phyloP scores from a whole-genome alignment of 2,797 vertebrate species.

The Cynodonichthys magdalenae region DNA sequence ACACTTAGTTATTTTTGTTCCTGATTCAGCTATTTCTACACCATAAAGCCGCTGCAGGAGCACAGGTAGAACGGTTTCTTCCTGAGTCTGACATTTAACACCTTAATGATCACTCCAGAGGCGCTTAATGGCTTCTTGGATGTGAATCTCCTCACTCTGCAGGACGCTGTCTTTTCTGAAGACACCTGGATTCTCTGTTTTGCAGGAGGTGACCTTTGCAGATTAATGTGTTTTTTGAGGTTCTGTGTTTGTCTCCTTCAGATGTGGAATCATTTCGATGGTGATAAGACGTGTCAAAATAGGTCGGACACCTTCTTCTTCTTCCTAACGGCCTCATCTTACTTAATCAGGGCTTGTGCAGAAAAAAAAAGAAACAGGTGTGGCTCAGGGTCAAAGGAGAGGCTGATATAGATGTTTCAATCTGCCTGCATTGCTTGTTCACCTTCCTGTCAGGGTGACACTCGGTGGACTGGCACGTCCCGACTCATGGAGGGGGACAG shows the following conservation, averaged over 20 bases:
- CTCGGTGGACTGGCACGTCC: conserved; percentile 47
- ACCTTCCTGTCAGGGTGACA: conserved; percentile 54
- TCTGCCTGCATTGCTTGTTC: conserved; percentile 59
- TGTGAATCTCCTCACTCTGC: conserved; percentile 25
- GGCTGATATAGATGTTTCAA: conserved; percentile 63
- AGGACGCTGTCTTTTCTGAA: conserved; percentile 39
- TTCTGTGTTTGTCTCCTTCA: background rate
- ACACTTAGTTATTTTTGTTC: conserved; percentile 15
- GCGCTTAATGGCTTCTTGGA: conserved; percentile 40
- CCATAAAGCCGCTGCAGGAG: conserved; percentile 11
- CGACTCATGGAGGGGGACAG: conserved; percentile 48
- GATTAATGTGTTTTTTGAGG: conserved; percentile 12
- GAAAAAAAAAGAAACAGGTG: conserved; percentile 5
- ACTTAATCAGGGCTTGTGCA: conserved; percentile 31
- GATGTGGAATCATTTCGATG: conserved; percentile 37
- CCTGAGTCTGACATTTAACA: conserved; percentile 48
- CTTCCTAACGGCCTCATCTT: conserved; percentile 15
- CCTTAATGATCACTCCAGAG: conserved; percentile 54
- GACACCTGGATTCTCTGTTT: conserved; percentile 27
- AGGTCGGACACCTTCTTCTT: conserved; percentile 27
- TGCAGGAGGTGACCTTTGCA: conserved; percentile 22
- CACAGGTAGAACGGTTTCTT: conserved; percentile 34
- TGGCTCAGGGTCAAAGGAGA: conserved; percentile 48
- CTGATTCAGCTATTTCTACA: conserved; percentile 20
- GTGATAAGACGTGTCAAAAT: conserved; percentile 45